Evolutionary conservation across 2,888 invertebrate genomes (phyloP).

Genomic region (Apamea sordens): DNA sequence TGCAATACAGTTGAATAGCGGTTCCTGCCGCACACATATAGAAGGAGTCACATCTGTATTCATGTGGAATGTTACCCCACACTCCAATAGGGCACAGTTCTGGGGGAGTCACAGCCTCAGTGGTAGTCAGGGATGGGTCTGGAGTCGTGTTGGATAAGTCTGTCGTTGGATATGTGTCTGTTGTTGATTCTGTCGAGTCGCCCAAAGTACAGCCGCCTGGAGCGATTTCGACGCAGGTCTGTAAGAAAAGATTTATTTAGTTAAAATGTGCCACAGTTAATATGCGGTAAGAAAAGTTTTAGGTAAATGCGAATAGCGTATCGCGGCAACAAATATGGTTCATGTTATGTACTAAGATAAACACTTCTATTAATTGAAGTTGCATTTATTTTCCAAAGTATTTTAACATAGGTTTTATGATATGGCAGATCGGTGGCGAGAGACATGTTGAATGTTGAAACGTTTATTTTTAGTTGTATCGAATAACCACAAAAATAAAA

Average conservation of each 20-base stretch:
- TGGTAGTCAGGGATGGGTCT: constrained; percentile 6
- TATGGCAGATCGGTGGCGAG: too few relatives aligned
- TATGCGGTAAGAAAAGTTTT: too few relatives aligned
- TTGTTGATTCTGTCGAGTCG: background rate
- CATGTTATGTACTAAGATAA: too few relatives aligned
- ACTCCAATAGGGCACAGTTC: constrained; percentile 68
- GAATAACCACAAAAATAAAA: too few relatives aligned
- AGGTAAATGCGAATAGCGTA: too few relatives aligned
- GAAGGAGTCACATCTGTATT: constrained; percentile 72
- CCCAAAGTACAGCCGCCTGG: constrained; percentile 54
- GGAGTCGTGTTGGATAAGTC: constrained; percentile 10
- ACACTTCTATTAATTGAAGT: too few relatives aligned
- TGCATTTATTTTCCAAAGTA: too few relatives aligned
- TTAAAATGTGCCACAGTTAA: background rate
- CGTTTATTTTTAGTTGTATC: too few relatives aligned
- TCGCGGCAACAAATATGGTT: too few relatives aligned
- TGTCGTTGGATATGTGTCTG: constrained; percentile 2
- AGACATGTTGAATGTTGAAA: too few relatives aligned
- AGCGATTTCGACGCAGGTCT: constrained; percentile 49
- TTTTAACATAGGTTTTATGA: too few relatives aligned
- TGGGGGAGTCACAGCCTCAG: constrained; percentile 32
- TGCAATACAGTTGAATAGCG: constrained; percentile 69
- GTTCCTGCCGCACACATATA: constrained; percentile 75
- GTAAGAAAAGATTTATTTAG: background rate
- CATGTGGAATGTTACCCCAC: constrained; percentile 74